These are phyloP conservation scores for Zaprionus nigranus DNA, from an alignment of 1,140 invertebrate species.

Conservation along the genomic window DNA sequence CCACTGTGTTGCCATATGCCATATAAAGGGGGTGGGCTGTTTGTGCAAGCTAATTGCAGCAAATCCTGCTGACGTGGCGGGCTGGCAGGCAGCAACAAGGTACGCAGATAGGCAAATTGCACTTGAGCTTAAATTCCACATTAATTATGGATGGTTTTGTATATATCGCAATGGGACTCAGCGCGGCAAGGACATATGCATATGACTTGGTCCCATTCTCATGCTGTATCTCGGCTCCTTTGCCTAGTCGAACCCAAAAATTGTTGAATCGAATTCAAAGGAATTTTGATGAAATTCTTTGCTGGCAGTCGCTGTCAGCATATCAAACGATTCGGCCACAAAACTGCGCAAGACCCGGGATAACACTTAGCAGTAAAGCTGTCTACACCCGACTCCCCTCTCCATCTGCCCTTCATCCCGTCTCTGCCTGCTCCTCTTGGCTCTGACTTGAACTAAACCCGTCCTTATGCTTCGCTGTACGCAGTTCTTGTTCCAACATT, in stretches of 20 bases:
- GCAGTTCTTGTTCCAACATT: slow-evolving; percentile 18
- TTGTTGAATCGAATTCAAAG: slow-evolving; percentile 57
- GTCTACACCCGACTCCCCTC: not conserved
- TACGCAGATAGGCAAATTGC: not conserved
- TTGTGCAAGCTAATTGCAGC: slow-evolving; percentile 44
- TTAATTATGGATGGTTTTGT: slow-evolving; percentile 25
- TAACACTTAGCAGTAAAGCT: slow-evolving; percentile 4
- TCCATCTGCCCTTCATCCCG: not conserved
- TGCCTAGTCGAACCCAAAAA: slow-evolving; percentile 33
- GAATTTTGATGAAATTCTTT: slow-evolving; percentile 69
- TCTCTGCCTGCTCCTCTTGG: slow-evolving; percentile 7
- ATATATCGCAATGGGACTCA: not conserved
- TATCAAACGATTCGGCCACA: slow-evolving; percentile 30
- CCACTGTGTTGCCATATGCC: not conserved
- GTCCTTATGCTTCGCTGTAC: slow-evolving; percentile 26
- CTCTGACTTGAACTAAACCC: slow-evolving; percentile 24
- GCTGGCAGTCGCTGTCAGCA: slow-evolving; percentile 21
- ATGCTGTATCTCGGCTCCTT: not conserved
- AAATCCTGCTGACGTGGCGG: slow-evolving; percentile 12
- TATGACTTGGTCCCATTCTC: no score
- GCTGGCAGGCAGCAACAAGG: no score
- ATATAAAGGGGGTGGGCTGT: slow-evolving; percentile 1
- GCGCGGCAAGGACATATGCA: no score
- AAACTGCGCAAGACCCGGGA: slow-evolving; percentile 19
- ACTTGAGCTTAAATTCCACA: slow-evolving; percentile 38